Evolutionary conservation across 1,140 invertebrate genomes (phyloP).

Genomic region (Heliothis subflexa): DNA sequence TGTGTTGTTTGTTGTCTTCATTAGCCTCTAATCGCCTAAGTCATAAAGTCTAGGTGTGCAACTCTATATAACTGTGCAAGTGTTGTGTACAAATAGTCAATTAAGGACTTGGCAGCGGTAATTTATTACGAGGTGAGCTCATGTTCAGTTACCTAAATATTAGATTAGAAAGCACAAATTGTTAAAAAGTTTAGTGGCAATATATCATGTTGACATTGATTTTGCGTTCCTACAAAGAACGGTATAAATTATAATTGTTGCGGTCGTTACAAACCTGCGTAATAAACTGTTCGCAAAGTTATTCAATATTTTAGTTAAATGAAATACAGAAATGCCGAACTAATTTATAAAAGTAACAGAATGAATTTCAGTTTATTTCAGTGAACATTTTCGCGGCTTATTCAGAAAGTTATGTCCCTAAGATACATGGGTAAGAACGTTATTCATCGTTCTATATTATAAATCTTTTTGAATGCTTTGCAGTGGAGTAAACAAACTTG

Average conservation of each 20-base stretch:
- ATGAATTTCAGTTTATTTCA: constrained; percentile 21
- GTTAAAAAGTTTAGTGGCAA: not conserved
- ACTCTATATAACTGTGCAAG: constrained; percentile 34
- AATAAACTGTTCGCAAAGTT: constrained; percentile 18
- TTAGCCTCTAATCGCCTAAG: constrained; percentile 29
- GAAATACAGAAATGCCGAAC: constrained; percentile 13
- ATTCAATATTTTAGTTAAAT: constrained; percentile 10
- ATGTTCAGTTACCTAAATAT: constrained; percentile 5
- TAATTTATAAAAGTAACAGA: constrained; percentile 23
- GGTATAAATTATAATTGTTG: constrained; percentile 14
- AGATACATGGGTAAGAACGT: constrained; percentile 35
- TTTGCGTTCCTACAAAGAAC: not conserved
- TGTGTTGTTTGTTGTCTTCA: constrained; percentile 46
- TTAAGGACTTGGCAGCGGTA: constrained; percentile 22
- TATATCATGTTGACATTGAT: constrained; percentile 2
- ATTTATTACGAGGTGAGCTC: constrained; percentile 38
- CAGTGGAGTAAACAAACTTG: constrained; percentile 25
- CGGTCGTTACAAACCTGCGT: not conserved
- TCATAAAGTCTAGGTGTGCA: constrained; percentile 36
- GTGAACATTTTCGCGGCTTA: constrained; percentile 12
- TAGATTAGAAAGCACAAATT: constrained; percentile 6
- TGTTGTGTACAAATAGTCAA: constrained; percentile 42
- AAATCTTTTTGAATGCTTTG: constrained; percentile 35
- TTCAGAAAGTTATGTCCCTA: constrained; percentile 18
- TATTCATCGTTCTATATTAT: constrained; percentile 39